phyloP scores from a whole-genome alignment of 2,113 vertebrate genomes.

The Gymnobelideus leadbeateri region DNA sequence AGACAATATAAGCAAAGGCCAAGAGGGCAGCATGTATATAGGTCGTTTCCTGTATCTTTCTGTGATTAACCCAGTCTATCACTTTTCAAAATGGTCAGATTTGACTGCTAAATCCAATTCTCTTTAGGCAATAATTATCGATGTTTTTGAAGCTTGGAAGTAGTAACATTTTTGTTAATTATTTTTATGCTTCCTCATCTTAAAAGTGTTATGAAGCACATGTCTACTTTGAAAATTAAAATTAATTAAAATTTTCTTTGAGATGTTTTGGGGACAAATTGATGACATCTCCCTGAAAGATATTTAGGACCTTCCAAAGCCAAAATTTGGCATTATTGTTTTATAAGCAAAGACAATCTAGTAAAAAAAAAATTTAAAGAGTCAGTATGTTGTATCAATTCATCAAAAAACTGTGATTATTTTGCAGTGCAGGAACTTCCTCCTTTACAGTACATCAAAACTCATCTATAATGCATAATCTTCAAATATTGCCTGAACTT shows the following conservation, averaged over 20 bases:
- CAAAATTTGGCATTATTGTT: not conserved
- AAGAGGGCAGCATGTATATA: not conserved
- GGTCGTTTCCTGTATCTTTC: not conserved
- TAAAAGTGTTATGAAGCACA: not conserved
- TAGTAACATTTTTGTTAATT: not conserved
- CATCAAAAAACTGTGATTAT: not conserved
- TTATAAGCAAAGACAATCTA: not conserved
- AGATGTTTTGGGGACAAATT: not conserved
- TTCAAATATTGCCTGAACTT: not conserved
- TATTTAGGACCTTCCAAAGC: not conserved
- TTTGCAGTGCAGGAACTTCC: not conserved
- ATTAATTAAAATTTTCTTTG: not conserved
- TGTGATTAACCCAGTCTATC: not conserved
- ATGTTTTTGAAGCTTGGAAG: not conserved
- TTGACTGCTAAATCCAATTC: not conserved
- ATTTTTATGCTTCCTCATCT: not conserved
- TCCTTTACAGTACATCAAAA: not conserved
- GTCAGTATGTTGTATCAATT: not conserved
- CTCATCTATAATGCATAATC: not conserved
- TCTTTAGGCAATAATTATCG: not conserved
- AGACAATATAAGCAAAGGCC: not conserved
- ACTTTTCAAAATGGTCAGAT: not conserved
- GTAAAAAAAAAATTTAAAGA: not conserved
- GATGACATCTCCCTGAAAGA: not conserved
- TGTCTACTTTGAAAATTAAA: not conserved